Evolutionary conservation across 2,113 vertebrate genomes (phyloP).

Genomic region (Columba janthina): DNA sequence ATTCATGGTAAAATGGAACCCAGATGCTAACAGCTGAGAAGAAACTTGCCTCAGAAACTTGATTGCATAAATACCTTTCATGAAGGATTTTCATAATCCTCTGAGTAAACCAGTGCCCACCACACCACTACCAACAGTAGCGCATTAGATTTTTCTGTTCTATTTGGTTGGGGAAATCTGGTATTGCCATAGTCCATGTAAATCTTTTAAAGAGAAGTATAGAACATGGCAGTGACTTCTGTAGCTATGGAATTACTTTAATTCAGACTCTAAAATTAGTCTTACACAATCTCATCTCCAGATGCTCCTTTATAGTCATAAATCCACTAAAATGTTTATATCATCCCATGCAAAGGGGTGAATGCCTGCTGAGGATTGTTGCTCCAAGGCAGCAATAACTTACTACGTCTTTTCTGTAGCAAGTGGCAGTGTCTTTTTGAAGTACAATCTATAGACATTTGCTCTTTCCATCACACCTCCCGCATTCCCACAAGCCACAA

Average conservation of each 20-base stretch:
- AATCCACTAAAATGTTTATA: constrained; percentile 62
- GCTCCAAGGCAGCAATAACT: constrained; percentile 61
- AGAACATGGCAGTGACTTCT: constrained; percentile 5
- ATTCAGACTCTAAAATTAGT: constrained; percentile 56
- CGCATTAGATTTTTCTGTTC: not conserved
- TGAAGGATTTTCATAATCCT: not conserved
- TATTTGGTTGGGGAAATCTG: not conserved
- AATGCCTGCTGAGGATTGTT: constrained; percentile 38
- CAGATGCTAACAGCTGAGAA: constrained; percentile 45
- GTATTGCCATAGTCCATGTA: not conserved
- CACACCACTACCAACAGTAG: not conserved
- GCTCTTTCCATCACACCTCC: constrained; percentile 64
- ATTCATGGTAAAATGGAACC: constrained; percentile 47
- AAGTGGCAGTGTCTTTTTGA: constrained; percentile 37
- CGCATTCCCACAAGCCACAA: constrained; percentile 61
- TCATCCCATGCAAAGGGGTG: constrained; percentile 39
- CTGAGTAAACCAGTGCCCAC: not conserved
- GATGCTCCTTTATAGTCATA: constrained; percentile 53
- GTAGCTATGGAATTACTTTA: constrained; percentile 18
- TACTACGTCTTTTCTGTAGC: constrained; percentile 51
- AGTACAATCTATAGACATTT: constrained; percentile 57
- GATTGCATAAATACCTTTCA: constrained; percentile 11
- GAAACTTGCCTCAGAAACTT: constrained; percentile 16
- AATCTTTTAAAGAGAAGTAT: not conserved
- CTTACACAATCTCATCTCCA: constrained; percentile 68